Conservation (phyloP, 2,888 invertebrate genomes). For the Allacma fusca region DNA sequence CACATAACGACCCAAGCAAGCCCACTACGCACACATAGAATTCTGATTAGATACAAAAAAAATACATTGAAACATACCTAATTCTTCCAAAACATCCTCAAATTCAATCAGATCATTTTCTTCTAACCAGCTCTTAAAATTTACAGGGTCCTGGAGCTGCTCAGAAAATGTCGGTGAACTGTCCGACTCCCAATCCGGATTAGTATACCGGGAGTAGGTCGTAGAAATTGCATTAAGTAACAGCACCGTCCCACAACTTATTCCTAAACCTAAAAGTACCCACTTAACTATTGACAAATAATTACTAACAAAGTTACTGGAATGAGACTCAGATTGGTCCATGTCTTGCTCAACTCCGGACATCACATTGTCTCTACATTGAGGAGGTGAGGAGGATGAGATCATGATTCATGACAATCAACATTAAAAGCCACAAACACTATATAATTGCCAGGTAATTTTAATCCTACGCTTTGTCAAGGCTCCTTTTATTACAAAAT, state of each 20-base stretch:
- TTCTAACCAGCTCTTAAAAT: slow-evolving; percentile 79
- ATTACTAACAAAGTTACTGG: slow-evolving; percentile 16
- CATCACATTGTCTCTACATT: neutral
- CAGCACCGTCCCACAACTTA: slow-evolving; percentile 31
- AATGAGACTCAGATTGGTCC: slow-evolving; percentile 20
- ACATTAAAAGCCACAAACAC: too few species aligned
- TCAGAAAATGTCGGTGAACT: neutral
- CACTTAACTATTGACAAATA: slow-evolving; percentile 24
- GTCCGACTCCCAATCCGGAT: neutral
- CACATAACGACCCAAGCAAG: too few species aligned
- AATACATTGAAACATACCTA: slow-evolving; percentile 71
- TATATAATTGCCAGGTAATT: too few species aligned
- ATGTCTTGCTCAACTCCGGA: neutral
- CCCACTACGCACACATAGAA: too few species aligned
- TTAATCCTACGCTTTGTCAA: neutral
- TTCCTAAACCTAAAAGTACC: slow-evolving; percentile 23
- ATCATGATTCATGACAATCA: too few species aligned
- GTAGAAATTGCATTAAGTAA: slow-evolving; percentile 16
- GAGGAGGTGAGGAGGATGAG: slow-evolving; percentile 4
- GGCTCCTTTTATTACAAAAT: too few species aligned
- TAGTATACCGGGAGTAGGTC: neutral
- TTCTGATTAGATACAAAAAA: too few species aligned
- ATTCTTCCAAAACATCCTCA: slow-evolving; percentile 74
- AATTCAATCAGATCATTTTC: slow-evolving; percentile 77
- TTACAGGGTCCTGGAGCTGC: slow-evolving; percentile 56